A percentile compares a stretch with the other conserved stretches of the same genome.
Evolutionary conservation across 2,113 vertebrate genomes (phyloP).

Genomic region (Argyrosomus japonicus): DNA sequence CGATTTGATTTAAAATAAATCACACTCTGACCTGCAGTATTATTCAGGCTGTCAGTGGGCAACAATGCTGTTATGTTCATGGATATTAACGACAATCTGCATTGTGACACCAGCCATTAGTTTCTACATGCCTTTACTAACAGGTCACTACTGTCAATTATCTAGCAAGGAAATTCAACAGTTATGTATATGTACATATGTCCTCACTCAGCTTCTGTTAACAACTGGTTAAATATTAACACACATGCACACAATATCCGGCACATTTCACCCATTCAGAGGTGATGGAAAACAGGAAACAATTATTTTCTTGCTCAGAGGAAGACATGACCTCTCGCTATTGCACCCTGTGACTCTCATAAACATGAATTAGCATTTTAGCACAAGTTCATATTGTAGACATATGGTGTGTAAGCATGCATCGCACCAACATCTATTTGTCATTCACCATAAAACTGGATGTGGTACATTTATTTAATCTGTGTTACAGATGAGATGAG

Average conservation of each 20-base stretch:
- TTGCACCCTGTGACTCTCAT: background rate
- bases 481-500: conserved; percentile 7
- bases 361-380: conserved; percentile 8
- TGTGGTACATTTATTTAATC: background rate
- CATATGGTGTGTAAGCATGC: background rate
- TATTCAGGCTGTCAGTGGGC: conserved; percentile 6
- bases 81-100: conserved; percentile 23
- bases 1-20: conserved; percentile 38
- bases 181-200: background rate
- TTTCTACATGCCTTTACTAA: conserved; percentile 8
- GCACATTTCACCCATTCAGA: conserved; percentile 1
- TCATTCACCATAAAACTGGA: background rate
- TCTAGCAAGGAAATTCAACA: background rate
- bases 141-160: conserved; percentile 4
- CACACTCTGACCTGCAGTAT: conserved; percentile 21
- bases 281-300: conserved; percentile 31
- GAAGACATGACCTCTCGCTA: background rate
- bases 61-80: background rate
- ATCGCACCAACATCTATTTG: background rate
- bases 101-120: conserved; percentile 17
- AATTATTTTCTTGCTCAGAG: background rate
- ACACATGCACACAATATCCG: conserved; percentile 11
- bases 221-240: background rate
- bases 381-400: background rate
- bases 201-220: background rate